A percentile compares a stretch with the other conserved stretches of the same genome.
These are phyloP conservation scores for Tribolium castaneum DNA, from an alignment of 1,140 invertebrate species.

Conservation along the genomic window DNA sequence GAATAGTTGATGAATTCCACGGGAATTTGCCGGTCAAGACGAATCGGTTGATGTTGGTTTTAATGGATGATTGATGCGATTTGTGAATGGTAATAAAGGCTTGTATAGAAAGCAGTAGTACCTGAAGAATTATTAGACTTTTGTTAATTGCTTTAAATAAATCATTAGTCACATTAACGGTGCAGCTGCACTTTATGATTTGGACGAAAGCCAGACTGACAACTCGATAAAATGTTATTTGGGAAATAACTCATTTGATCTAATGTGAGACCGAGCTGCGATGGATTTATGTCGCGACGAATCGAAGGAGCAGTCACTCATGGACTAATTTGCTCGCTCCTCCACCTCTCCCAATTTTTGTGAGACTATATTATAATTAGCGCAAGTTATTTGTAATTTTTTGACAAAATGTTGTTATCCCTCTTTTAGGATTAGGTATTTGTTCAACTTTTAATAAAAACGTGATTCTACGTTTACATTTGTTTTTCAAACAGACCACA, in stretches of 20 bases:
- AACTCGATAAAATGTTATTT: not conserved
- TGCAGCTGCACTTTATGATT: not conserved
- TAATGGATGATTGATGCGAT: not conserved
- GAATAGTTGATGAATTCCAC: conserved; percentile 56
- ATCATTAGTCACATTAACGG: not conserved
- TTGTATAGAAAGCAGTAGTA: not conserved
- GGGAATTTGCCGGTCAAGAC: not conserved
- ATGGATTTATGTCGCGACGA: too few relatives aligned
- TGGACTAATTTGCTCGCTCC: too few relatives aligned
- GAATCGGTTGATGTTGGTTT: not conserved
- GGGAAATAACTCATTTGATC: not conserved
- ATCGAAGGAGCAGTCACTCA: too few relatives aligned
- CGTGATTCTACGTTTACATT: too few relatives aligned
- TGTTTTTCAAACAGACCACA: too few relatives aligned
- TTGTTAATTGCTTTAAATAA: not conserved
- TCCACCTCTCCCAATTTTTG: too few relatives aligned
- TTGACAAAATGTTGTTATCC: too few relatives aligned
- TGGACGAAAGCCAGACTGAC: not conserved
- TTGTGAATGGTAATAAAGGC: not conserved
- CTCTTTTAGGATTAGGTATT: too few relatives aligned
- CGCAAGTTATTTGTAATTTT: too few relatives aligned
- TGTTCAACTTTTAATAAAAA: too few relatives aligned
- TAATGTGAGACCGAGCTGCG: too few relatives aligned
- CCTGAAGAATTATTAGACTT: not conserved
- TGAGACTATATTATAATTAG: too few relatives aligned